These are phyloP conservation scores for Heterodera filipjevi DNA, from an alignment of 2,888 invertebrate species.

Conservation along the genomic window DNA sequence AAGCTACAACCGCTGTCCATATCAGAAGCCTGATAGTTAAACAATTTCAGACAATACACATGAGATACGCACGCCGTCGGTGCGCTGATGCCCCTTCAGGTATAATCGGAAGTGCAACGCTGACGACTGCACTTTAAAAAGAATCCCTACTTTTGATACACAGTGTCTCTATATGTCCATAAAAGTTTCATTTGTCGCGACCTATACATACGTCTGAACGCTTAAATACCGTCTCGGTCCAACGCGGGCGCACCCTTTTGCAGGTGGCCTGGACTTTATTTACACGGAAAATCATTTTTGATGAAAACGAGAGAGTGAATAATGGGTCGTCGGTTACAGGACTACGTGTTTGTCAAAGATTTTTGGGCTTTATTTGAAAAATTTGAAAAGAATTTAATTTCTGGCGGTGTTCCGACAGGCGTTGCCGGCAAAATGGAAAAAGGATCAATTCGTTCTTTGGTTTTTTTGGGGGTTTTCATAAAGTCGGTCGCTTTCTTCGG, in stretches of 20 bases:
- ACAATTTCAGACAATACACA: constrained; percentile 12
- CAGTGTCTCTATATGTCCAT: background rate
- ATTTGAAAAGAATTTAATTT: too few relatives aligned
- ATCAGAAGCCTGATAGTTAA: constrained; percentile 20
- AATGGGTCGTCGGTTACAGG: too few relatives aligned
- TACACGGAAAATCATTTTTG: background rate
- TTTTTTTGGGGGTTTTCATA: too few relatives aligned
- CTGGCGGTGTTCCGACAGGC: too few relatives aligned
- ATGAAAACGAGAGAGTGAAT: too few relatives aligned
- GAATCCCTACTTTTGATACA: constrained; percentile 16
- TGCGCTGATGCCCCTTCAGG: constrained; percentile 16
- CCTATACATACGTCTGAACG: background rate
- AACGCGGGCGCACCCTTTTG: background rate
- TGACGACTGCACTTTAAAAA: constrained; percentile 31
- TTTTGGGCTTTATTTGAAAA: too few relatives aligned
- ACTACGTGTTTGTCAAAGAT: too few relatives aligned
- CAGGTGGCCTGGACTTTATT: background rate
- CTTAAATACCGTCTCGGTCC: background rate
- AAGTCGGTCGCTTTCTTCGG: too few relatives aligned
- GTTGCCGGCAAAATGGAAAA: too few relatives aligned
- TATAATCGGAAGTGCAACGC: constrained; percentile 20
- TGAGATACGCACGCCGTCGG: constrained; percentile 27
- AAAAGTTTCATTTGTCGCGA: background rate
- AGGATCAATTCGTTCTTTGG: too few relatives aligned
- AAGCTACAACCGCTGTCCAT: constrained; percentile 25